These are phyloP conservation scores for Stegodyphus mimosarum DNA, from an alignment of 1,140 invertebrate genomes.

Conservation along the genomic window DNA sequence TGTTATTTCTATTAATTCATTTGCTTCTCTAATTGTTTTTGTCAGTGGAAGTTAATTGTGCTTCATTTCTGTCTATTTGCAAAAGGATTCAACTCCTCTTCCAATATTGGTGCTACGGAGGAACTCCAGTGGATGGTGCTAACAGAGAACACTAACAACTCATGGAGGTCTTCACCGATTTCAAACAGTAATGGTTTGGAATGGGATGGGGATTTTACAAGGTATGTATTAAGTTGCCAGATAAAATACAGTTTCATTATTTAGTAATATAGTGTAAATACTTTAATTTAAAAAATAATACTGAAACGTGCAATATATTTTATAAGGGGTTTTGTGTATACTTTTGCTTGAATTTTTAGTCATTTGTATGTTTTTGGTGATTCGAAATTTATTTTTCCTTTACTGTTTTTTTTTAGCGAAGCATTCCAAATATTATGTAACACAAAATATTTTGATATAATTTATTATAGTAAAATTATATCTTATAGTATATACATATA, in stretches of 20 bases:
- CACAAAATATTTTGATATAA: too few relatives aligned
- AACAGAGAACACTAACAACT: slow-evolving; percentile 55
- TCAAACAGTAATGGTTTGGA: slow-evolving; percentile 60
- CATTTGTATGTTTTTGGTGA: too few relatives aligned
- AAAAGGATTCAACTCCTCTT: slow-evolving; percentile 46
- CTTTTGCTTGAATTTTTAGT: background rate
- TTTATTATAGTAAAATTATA: too few relatives aligned
- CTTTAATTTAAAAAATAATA: background rate
- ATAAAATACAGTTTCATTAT: too few relatives aligned
- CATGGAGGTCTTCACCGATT: slow-evolving; percentile 52
- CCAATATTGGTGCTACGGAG: slow-evolving; percentile 53
- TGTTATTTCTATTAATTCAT: too few relatives aligned
- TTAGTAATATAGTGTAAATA: background rate
- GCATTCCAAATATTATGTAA: too few relatives aligned
- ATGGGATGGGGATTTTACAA: slow-evolving; percentile 59
- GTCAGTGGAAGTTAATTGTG: background rate
- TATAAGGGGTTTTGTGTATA: background rate
- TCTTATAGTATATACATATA: too few relatives aligned
- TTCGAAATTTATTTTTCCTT: too few relatives aligned
- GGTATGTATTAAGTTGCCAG: slow-evolving; percentile 1
- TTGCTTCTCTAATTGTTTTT: too few relatives aligned
- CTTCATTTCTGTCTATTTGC: background rate
- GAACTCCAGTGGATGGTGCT: slow-evolving; percentile 57
- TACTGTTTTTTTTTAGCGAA: too few relatives aligned
- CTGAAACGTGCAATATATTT: background rate